Base-by-base conservation (phyloP, 2,888 invertebrate species). In the Hypena proboscidalis region DNA sequence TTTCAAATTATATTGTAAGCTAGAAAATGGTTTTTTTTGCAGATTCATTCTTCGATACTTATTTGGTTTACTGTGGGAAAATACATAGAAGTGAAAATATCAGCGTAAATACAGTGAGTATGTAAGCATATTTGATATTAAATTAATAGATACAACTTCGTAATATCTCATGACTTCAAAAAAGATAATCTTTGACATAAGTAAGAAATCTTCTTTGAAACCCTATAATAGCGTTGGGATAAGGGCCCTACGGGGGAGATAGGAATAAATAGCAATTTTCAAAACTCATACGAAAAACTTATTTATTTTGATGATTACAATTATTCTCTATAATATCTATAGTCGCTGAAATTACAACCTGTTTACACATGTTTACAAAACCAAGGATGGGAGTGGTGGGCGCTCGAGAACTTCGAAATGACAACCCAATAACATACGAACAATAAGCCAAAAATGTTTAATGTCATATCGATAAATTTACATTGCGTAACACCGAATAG, bases 381-480 rank as follows among this genome's bases (percentile, higher is more conserved):
- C 47, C 44, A 45, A 66, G 48, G 51, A 57, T 48, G 41, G 60
- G 56, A 49, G 37, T 36, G 44, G 52, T 35, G 49, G 55, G 57
- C 47, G 55, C 33, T 40, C 36, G 42, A 55, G 22, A 19, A 33
- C 49, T 52, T 55, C 41, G 73, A 76, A 77, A 77, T 41, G 27
- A 80, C 67, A 82, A 83, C 67, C 71, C 79, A 87, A 85, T 83
- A 85, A 90, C 75, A 83, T 86, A 88, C 88, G 77, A 88, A 88
- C 82, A 81, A 80, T 90, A 90, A 90, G 90, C 90, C 90, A 90
- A 90, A 90, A 90, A 86, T 85, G 87, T 90, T 89, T 90, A 90
- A 90, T 90, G 85, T 89, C 81, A 86, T 87, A 87, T 86, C 75
- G 81, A 85, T 90, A 88, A 88, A 85, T 90, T 83, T 90, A 90